Evolutionary conservation across 2,113 vertebrate genomes (phyloP), one percentile per base, ranked within the genome.

Genomic region (Hippopotamus amphibius): DNA sequence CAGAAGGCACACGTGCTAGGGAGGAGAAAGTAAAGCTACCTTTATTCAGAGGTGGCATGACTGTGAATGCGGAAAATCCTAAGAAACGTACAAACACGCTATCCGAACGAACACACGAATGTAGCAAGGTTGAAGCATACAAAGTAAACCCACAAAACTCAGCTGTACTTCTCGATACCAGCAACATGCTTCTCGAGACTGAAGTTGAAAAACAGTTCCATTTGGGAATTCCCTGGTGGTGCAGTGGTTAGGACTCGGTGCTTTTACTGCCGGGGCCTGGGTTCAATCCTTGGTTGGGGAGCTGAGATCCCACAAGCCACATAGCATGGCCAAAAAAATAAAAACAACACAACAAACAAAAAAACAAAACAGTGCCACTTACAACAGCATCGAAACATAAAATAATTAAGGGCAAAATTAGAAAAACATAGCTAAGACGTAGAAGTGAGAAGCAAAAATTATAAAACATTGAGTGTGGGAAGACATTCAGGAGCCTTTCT

Each of bases 71-170:
- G 19, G 28, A 19, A 57, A 71, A 26, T 13, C 41, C 28, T 26
- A 59, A 57, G 50, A 19, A 30, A 59, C 24, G 19, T 55, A 41
- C 46, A 33, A 12, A 21, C 74, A 53, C 1, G 30, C 28, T 1
- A 5, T 11, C 48, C 21, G 74, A 7, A 12, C 1, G 0, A 16
- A 3, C 0, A 28, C 0, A 48, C 2, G 74, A 53, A 1, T 1
- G 19, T 17, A 1, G 16, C 74, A 15, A 71, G 50, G 68, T 5
- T 6, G 55, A 24, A 22, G 37, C 85, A 9, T 4, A 33, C 2
- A 8, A 13, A 65, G 16, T 0, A 61, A 28, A 61, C 21, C 8
- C 1, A 4, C 0, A 26, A 19, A 8, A 2, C 10, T n/a, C 11
- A 8, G 10, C 1, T 12, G 30, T 28, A 14, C 22, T 19, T 28